Conservation (phyloP, 2,113 vertebrate genomes). For the Varanus komodoensis region DNA sequence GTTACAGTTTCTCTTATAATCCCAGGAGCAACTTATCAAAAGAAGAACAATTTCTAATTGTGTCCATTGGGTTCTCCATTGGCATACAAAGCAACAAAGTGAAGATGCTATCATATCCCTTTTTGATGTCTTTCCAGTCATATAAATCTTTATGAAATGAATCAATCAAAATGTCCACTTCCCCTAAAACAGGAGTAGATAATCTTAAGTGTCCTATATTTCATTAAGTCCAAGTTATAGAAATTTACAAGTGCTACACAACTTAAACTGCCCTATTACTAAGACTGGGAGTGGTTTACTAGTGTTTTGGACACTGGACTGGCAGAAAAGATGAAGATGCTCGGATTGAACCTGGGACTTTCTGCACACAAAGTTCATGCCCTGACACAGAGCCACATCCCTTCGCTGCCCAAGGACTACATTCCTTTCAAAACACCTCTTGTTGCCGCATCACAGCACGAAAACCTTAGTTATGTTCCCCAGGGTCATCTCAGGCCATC, state of each 20-base stretch:
- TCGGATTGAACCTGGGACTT: no score
- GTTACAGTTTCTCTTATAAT: not conserved
- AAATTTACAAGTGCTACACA: not conserved
- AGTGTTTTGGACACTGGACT: no score
- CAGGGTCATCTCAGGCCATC: not conserved
- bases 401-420: not conserved
- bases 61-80: accelerated
- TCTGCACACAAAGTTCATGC: no score
- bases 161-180: not conserved
- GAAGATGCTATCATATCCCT: not conserved
- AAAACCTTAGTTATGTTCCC: not conserved
- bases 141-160: not conserved
- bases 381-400: not conserved
- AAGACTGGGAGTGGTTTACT: no score
- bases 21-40: accelerated
- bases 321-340: not conserved
- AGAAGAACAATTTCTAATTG: not conserved
- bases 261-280: not conserved
- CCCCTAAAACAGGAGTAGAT: not conserved
- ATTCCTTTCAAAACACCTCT: not conserved
- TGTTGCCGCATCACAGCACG: not conserved
- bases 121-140: not conserved
- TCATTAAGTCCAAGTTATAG: not conserved
- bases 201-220: slow-evolving; percentile 2
- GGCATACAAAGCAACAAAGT: accelerated